A percentile compares a stretch with the other conserved stretches of the same genome.
phyloP scores from a whole-genome alignment of 1,140 invertebrate genomes.

The Drosophila ananassae region DNA sequence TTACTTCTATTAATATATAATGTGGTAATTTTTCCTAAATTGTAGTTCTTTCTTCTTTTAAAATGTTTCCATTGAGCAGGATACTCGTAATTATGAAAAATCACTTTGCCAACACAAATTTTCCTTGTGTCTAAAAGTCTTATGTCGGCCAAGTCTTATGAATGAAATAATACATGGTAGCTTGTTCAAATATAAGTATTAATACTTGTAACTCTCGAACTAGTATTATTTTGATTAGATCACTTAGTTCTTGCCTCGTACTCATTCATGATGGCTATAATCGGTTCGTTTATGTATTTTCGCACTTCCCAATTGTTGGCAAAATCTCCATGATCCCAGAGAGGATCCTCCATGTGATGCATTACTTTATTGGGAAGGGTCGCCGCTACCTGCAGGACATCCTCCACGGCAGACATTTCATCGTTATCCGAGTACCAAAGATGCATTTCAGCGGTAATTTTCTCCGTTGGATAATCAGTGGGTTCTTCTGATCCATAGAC shows the following conservation, averaged over 20 bases:
- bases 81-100: too few species aligned
- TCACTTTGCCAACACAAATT: too few species aligned
- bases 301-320: slow-evolving; percentile 84
- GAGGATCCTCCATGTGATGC: slow-evolving; percentile 39
- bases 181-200: too few species aligned
- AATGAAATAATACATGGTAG: too few species aligned
- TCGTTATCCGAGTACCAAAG: slow-evolving; percentile 90
- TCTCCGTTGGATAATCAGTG: slow-evolving; percentile 85
- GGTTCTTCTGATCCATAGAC: slow-evolving; percentile 84
- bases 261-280: slow-evolving; percentile 84
- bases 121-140: too few species aligned
- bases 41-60: too few species aligned
- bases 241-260: slow-evolving; percentile 16
- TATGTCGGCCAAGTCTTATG: too few species aligned
- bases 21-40: too few species aligned
- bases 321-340: slow-evolving; percentile 78
- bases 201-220: too few species aligned
- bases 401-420: slow-evolving; percentile 41
- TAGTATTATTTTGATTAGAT: neutral
- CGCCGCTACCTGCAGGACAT: slow-evolving; percentile 16
- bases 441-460: slow-evolving; percentile 84
- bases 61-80: too few species aligned
- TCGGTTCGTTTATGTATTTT: slow-evolving; percentile 77
- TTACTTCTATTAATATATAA: too few species aligned
- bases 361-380: slow-evolving; percentile 41